These are phyloP conservation scores for Drosophila longiperda DNA, from an alignment of 2,888 invertebrate genomes.

Conservation along the genomic window DNA sequence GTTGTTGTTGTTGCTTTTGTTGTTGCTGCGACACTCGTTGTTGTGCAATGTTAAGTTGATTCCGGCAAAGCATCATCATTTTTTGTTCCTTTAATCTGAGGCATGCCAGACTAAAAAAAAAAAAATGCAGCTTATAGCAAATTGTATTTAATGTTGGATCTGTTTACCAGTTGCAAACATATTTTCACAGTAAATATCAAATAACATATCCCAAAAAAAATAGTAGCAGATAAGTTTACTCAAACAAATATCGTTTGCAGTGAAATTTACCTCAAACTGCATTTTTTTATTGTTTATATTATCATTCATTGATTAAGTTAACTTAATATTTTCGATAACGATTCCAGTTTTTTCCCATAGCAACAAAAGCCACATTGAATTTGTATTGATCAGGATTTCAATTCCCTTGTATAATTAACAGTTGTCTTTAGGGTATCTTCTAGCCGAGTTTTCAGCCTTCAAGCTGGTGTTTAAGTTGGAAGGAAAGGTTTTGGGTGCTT, in stretches of 20 bases:
- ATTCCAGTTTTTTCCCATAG: not conserved
- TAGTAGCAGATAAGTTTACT: not conserved
- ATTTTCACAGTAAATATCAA: too few relatives aligned
- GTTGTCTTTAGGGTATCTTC: not conserved
- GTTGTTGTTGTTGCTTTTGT: slow-evolving; percentile 6
- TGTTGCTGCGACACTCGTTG: slow-evolving; percentile 9
- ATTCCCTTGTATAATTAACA: not conserved
- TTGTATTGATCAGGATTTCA: not conserved
- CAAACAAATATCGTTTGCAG: not conserved
- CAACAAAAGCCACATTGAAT: not conserved
- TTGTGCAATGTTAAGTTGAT: slow-evolving; percentile 45
- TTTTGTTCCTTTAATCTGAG: not conserved
- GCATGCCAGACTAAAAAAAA: not conserved
- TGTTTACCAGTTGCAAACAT: not conserved
- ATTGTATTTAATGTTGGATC: not conserved
- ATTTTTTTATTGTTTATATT: not conserved
- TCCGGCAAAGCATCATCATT: slow-evolving; percentile 27
- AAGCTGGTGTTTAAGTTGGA: not conserved
- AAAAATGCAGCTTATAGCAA: not conserved
- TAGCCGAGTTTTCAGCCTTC: not conserved
- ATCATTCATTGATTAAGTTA: too few relatives aligned
- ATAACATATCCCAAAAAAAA: not conserved
- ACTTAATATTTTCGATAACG: too few relatives aligned
- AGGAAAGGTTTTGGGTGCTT: slow-evolving; percentile 47
- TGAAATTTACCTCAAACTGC: not conserved